A percentile compares a stretch with the other conserved stretches of the same genome.
Evolutionary conservation across 1,140 invertebrate species (phyloP).

Genomic region (Apolygus lucorum): DNA sequence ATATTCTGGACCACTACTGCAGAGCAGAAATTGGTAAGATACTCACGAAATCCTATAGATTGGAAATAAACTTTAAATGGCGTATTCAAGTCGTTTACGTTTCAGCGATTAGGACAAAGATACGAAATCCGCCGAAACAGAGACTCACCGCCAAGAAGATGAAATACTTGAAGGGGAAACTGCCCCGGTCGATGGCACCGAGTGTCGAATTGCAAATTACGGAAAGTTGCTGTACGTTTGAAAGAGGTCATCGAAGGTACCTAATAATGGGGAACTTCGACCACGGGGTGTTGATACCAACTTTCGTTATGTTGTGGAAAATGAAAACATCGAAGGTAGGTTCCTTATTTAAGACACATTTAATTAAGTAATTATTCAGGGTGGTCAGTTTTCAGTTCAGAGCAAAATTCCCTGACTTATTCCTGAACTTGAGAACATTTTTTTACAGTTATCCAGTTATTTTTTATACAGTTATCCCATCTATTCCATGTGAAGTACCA

Average conservation of each 20-base stretch:
- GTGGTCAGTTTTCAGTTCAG: not conserved
- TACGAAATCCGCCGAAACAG: constrained; percentile 37
- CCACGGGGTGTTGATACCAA: constrained; percentile 40
- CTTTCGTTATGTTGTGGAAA: constrained; percentile 43
- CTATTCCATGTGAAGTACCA: not conserved
- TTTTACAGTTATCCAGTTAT: not conserved
- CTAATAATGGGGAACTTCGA: constrained; percentile 45
- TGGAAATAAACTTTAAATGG: not conserved
- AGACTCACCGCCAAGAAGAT: constrained; percentile 40
- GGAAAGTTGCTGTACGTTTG: constrained; percentile 39
- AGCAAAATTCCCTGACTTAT: not conserved
- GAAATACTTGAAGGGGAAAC: constrained; percentile 38
- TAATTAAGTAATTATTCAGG: not conserved
- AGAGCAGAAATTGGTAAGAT: constrained; percentile 51
- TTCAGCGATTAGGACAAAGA: constrained; percentile 42
- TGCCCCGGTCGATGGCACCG: constrained; percentile 35
- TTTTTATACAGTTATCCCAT: not conserved
- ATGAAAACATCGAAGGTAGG: constrained; percentile 39
- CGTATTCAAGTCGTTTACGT: constrained; percentile 19
- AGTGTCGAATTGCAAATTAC: constrained; percentile 40
- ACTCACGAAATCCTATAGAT: not conserved
- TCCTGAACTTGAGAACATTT: not conserved
- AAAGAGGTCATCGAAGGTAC: constrained; percentile 34
- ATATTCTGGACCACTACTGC: constrained; percentile 55
- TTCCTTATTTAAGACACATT: not conserved